Evolutionary conservation across 2,113 vertebrate species (phyloP).

Genomic region (Paralichthys olivaceus): DNA sequence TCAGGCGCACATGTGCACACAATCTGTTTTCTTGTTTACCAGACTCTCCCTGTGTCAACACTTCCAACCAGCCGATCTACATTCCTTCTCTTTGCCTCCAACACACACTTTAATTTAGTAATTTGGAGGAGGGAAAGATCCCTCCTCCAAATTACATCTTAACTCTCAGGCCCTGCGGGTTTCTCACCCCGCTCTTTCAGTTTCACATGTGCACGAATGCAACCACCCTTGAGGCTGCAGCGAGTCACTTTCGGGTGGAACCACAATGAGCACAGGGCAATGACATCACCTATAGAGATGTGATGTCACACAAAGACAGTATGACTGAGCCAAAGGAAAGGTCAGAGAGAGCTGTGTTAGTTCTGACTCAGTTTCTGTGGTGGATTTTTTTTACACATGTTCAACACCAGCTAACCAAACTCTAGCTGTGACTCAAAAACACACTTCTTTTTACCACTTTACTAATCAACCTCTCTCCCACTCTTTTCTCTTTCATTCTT

Average conservation of each 20-base stretch:
- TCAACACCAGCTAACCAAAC: conserved; percentile 1
- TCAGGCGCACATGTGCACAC: not conserved
- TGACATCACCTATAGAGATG: conserved; percentile 9
- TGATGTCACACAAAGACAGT: not conserved
- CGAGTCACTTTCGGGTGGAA: conserved; percentile 51
- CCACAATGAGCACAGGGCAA: not conserved
- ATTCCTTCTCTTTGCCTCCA: conserved; percentile 32
- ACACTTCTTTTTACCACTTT: not conserved
- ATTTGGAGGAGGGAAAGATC: too few species aligned
- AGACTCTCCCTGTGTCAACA: conserved; percentile 3
- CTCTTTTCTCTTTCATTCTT: not conserved
- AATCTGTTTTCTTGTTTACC: conserved; percentile 12
- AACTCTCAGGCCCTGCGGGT: not conserved
- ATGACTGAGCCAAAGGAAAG: not conserved
- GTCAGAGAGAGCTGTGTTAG: not conserved
- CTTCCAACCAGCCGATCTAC: not conserved
- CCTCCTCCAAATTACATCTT: not conserved
- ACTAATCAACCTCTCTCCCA: not conserved
- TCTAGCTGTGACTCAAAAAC: conserved; percentile 29
- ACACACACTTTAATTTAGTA: not conserved
- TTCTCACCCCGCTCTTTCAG: conserved; percentile 47
- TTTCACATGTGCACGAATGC: conserved; percentile 50
- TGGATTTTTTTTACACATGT: not conserved
- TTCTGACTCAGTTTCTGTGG: conserved; percentile 55
- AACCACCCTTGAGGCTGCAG: not conserved